These are phyloP conservation scores for Silurus lanzhouensis DNA, from an alignment of 2,797 vertebrate species.

Conservation along the genomic window DNA sequence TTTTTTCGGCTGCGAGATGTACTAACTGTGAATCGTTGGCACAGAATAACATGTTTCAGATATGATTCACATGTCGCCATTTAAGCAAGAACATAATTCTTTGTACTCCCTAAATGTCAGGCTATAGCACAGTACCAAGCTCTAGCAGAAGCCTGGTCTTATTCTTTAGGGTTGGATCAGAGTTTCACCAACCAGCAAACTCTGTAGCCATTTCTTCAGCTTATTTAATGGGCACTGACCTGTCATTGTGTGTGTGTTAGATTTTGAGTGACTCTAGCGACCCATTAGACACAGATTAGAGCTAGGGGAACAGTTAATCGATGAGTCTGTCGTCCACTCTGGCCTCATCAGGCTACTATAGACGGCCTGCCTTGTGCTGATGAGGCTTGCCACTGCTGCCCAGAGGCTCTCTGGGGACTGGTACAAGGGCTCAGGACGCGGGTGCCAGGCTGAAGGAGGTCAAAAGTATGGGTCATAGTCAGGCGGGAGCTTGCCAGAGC, in stretches of 20 bases:
- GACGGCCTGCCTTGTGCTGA: constrained; percentile 70
- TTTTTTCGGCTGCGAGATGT: neutral
- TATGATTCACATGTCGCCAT: constrained; percentile 29
- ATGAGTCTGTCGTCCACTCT: constrained; percentile 72
- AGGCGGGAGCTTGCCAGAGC: constrained; percentile 28
- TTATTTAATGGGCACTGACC: constrained; percentile 34
- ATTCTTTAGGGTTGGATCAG: constrained; percentile 60
- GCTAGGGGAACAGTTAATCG: constrained; percentile 77
- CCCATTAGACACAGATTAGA: constrained; percentile 76
- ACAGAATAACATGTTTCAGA: constrained; percentile 21
- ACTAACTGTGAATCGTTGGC: constrained; percentile 21
- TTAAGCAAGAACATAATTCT: constrained; percentile 14
- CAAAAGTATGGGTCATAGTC: constrained; percentile 52
- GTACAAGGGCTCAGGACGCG: constrained; percentile 49
- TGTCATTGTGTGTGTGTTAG: constrained; percentile 30
- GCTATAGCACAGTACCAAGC: neutral
- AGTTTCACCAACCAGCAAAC: constrained; percentile 54
- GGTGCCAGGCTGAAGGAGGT: constrained; percentile 62
- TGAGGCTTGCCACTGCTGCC: constrained; percentile 65
- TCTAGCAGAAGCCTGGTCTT: constrained; percentile 3
- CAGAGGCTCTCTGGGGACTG: constrained; percentile 58
- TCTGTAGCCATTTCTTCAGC: constrained; percentile 61
- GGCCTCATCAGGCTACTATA: constrained; percentile 71
- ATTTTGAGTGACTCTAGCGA: constrained; percentile 67
- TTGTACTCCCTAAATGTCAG: constrained; percentile 11